Conservation (phyloP, 2,113 vertebrate genomes). For the Cercocebus atys region DNA sequence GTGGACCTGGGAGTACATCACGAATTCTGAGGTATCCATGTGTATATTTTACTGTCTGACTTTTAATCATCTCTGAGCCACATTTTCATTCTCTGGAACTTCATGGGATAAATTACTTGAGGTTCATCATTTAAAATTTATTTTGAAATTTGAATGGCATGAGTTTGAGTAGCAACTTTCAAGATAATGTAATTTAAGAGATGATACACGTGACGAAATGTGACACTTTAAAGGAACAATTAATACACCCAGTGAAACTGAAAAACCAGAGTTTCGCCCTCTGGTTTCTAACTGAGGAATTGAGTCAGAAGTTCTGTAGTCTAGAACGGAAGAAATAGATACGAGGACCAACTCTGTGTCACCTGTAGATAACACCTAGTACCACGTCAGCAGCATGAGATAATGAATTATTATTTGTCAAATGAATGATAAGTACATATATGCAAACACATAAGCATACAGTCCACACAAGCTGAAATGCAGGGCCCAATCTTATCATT, state of each 20-base stretch:
- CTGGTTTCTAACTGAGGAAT: neutral
- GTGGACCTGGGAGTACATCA: fast-evolving
- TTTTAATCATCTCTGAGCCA: neutral
- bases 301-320: neutral
- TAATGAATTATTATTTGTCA: neutral
- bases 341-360: neutral
- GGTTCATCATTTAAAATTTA: neutral
- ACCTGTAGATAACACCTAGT: no score
- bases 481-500: neutral
- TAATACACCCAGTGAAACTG: constrained; percentile 43
- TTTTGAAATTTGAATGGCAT: neutral
- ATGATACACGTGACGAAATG: neutral
- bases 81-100: neutral
- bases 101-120: neutral
- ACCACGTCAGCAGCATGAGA: neutral
- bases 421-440: no score
- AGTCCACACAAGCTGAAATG: neutral
- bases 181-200: neutral
- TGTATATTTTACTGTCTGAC: neutral
- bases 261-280: constrained; percentile 41
- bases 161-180: neutral
- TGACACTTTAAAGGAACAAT: constrained; percentile 16
- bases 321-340: neutral
- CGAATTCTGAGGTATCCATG: fast-evolving
- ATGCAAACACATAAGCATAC: neutral